Evolutionary conservation across 2,113 vertebrate species (phyloP).

Genomic region (Ictidomys tridecemlineatus): DNA sequence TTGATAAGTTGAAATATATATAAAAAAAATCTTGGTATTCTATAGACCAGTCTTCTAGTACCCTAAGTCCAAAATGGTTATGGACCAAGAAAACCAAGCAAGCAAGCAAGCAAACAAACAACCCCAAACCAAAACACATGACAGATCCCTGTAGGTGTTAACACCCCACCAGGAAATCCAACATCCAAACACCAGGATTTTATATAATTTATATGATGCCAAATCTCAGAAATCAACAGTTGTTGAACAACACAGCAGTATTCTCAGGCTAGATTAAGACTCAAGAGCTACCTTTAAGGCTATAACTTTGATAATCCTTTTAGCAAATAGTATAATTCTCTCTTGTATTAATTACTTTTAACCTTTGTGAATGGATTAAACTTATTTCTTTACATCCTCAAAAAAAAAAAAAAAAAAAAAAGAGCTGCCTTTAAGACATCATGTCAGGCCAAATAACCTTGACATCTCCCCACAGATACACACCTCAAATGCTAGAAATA

Average conservation of each 20-base stretch:
- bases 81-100: not conserved
- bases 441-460: not conserved
- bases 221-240: constrained; percentile 3
- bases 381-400: not conserved
- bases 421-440: no score
- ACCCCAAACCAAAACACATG: not conserved
- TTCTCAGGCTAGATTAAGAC: not conserved
- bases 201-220: not conserved
- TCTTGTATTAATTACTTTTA: constrained; percentile 1
- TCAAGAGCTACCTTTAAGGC: not conserved
- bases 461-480: not conserved
- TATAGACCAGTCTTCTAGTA: not conserved
- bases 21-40: not conserved
- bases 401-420: no score
- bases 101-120: no score
- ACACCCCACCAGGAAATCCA: not conserved
- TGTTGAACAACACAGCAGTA: not conserved
- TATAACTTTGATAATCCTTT: not conserved
- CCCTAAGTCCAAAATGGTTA: constrained; percentile 5
- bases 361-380: not conserved
- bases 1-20: constrained; percentile 39
- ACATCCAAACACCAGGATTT: not conserved
- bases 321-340: not conserved
- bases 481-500: not conserved
- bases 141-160: not conserved